Evolutionary conservation across 2,888 invertebrate genomes (phyloP), one percentile per base, ranked within the genome.

Genomic region (Steromphala cineraria): DNA sequence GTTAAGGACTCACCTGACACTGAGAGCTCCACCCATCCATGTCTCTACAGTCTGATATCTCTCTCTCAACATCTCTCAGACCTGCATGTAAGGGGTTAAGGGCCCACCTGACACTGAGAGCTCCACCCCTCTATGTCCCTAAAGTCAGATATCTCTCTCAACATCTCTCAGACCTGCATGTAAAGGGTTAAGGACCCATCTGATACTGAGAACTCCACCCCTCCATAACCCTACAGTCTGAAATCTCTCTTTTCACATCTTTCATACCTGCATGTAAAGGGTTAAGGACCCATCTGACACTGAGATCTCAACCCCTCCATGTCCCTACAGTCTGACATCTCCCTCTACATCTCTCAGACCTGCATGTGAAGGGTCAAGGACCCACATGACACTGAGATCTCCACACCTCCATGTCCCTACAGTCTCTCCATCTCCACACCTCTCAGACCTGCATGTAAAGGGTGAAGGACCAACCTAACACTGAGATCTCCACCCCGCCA

Each of bases 371-470:
- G 46, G 46, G 46, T 46, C 13, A 46, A 46, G 46, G 46, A 46
- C 46, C 46, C 81, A 94, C 93, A 92, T 98, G 98, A 92, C 97
- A 98, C 88, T 97, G 96, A 31, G 95, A 94, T 71, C 94, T 91
- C 95, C 96, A 98, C 83, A 95, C 95, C 3, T 95, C 95, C 95
- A 96, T 96, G 81, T 95, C 95, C 36, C 78, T 79, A 83, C 97
- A 97, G 91, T 98, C 97, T 96, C 94, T 98, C 97, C 84, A 94
- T 94, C 94, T 96, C 95, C 2, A 98, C 97, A 78, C 95, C 95
- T 53, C 91, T 79, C 82, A 97, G 94, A 89, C 95, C 95, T 4
- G 36, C 36, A 36, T 36, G 36, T 36, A 36, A 36, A 36, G 36
- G 36, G 36, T 36, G 2, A 36, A 36, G 36, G 36, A 36, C 36